A percentile compares a stretch with the other conserved stretches of the same genome.
Evolutionary conservation across 2,797 vertebrate genomes (phyloP).

Genomic region (Synanceia verrucosa): DNA sequence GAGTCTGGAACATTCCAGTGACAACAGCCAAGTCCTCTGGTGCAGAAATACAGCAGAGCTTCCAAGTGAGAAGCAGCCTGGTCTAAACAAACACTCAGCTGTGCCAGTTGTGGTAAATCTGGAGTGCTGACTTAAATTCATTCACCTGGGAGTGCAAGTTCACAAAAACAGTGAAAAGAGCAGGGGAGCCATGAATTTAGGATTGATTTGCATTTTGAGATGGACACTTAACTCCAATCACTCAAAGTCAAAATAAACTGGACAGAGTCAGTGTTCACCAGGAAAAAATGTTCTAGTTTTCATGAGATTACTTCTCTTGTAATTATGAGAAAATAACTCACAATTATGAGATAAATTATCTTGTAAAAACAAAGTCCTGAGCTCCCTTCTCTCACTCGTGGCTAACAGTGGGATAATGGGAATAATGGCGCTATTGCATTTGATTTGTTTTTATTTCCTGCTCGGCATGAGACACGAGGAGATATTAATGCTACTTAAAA

Average conservation of each 20-base stretch:
- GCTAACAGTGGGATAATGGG: too few species aligned
- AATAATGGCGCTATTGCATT: too few species aligned
- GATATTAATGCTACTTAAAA: too few species aligned
- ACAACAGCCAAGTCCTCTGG: conserved; percentile 18
- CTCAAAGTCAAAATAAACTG: conserved; percentile 17
- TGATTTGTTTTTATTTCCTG: too few species aligned
- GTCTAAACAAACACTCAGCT: conserved; percentile 35
- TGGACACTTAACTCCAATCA: neutral
- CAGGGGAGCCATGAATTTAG: conserved; percentile 20
- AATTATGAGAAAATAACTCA: too few species aligned
- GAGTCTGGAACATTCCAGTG: conserved; percentile 32
- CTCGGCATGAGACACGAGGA: too few species aligned
- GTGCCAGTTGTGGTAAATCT: conserved; percentile 43
- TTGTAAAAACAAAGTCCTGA: too few species aligned
- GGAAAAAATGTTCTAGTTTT: too few species aligned
- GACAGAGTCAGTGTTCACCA: too few species aligned
- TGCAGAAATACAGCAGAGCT: conserved; percentile 10
- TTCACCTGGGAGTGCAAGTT: conserved; percentile 36
- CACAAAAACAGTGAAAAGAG: conserved; percentile 31
- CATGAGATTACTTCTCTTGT: too few species aligned
- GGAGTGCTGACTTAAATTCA: conserved; percentile 35
- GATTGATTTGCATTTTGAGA: conserved; percentile 18
- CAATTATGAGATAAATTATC: too few species aligned
- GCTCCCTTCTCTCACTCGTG: too few species aligned
- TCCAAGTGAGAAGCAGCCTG: neutral